Conservation (phyloP, 2,888 invertebrate genomes). For the Fabriciana adippe region DNA sequence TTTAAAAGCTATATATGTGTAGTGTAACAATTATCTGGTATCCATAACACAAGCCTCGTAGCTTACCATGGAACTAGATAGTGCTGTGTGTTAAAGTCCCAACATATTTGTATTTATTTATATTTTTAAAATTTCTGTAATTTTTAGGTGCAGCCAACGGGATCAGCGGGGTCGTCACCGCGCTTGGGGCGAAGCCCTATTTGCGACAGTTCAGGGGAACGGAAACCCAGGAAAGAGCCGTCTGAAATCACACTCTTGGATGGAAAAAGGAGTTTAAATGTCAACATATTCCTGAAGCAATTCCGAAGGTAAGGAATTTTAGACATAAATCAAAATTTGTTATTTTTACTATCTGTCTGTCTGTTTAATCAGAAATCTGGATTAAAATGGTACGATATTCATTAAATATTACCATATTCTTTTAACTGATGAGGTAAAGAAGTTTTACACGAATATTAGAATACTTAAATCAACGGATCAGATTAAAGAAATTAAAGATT, state of each 20-base stretch:
- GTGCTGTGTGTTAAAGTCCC: no score
- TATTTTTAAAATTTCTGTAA: not conserved
- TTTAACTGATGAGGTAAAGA: no score
- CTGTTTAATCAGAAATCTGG: no score
- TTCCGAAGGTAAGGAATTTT: slow-evolving; percentile 87
- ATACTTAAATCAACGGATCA: no score
- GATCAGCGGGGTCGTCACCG: slow-evolving; percentile 76
- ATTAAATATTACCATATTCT: no score
- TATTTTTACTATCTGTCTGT: not conserved
- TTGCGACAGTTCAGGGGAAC: slow-evolving; percentile 76
- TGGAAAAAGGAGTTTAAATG: slow-evolving; percentile 96
- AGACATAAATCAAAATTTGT: not conserved
- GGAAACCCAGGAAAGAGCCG: slow-evolving; percentile 89
- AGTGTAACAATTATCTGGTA: no score
- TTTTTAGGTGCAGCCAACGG: slow-evolving; percentile 68
- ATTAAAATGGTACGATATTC: no score
- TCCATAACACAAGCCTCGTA: no score
- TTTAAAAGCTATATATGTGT: no score
- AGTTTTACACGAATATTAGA: no score
- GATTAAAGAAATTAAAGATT: no score
- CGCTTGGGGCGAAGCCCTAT: slow-evolving; percentile 70
- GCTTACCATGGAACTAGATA: no score
- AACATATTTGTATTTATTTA: not conserved
- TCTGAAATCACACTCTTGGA: slow-evolving; percentile 95
- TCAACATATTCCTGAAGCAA: slow-evolving; percentile 99